Conservation (phyloP, 2,888 invertebrate genomes). For the Lutraria lutraria region DNA sequence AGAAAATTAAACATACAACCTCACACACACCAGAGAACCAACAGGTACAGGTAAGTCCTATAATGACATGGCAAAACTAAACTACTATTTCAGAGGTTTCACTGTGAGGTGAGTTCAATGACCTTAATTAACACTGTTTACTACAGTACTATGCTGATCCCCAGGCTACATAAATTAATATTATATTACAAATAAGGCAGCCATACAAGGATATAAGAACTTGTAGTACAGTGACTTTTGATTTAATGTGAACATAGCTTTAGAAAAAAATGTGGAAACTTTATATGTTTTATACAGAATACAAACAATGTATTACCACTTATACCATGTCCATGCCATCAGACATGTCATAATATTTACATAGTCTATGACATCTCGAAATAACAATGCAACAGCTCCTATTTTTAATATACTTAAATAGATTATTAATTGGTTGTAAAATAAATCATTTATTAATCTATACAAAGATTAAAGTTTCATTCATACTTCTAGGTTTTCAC, state of each 20-base stretch:
- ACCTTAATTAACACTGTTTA: too few relatives aligned
- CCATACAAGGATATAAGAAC: too few relatives aligned
- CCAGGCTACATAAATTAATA: too few relatives aligned
- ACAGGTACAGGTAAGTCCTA: too few relatives aligned
- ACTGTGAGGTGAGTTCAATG: too few relatives aligned
- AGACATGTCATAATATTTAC: conserved; percentile 13
- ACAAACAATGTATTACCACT: neutral
- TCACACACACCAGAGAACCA: too few relatives aligned
- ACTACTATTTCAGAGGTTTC: too few relatives aligned
- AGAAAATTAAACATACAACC: too few relatives aligned
- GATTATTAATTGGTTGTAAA: conserved; percentile 1
- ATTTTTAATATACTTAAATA: neutral
- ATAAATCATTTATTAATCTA: neutral
- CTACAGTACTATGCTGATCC: too few relatives aligned
- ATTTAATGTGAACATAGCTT: neutral
- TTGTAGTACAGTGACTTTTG: too few relatives aligned
- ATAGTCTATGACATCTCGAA: neutral
- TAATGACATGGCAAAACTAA: too few relatives aligned
- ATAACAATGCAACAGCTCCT: neutral
- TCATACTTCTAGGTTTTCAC: neutral
- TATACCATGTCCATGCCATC: neutral
- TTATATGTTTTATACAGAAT: neutral
- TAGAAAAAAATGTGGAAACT: neutral
- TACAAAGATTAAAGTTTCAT: neutral
- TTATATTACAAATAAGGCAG: too few relatives aligned